Evolutionary conservation across 1,140 invertebrate species (phyloP).

Genomic region (Drosophila carrolli): DNA sequence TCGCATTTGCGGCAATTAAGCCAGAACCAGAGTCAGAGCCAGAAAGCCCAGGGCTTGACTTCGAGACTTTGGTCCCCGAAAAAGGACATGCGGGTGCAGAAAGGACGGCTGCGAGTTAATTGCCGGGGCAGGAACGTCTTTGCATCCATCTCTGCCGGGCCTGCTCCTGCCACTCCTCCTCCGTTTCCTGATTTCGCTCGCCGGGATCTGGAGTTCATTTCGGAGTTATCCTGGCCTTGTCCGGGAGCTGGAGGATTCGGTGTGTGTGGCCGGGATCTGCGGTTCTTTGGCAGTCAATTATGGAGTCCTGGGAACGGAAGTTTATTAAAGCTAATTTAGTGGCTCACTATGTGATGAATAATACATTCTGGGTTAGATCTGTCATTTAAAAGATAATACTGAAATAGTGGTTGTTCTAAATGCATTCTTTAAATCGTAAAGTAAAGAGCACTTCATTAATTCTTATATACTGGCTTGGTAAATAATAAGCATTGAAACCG

Average conservation of each 20-base stretch:
- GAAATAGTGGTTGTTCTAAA: too few species aligned
- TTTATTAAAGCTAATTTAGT: constrained; percentile 5
- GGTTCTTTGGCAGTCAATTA: constrained; percentile 19
- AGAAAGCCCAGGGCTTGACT: constrained; percentile 62
- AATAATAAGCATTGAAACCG: too few species aligned
- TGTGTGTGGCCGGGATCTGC: constrained; percentile 21
- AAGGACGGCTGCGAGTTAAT: constrained; percentile 58
- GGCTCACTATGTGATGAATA: not conserved
- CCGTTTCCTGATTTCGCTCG: not conserved
- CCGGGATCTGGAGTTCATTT: not conserved
- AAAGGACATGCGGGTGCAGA: constrained; percentile 23
- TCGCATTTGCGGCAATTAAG: constrained; percentile 82
- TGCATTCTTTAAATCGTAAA: too few species aligned
- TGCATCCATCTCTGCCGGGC: constrained; percentile 37
- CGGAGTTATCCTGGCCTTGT: not conserved
- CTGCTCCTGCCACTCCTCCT: not conserved
- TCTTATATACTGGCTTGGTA: too few species aligned
- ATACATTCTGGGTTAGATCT: not conserved
- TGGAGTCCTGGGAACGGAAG: not conserved
- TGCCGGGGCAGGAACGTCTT: constrained; percentile 63
- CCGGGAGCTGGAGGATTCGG: constrained; percentile 7
- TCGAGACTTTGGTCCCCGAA: constrained; percentile 47
- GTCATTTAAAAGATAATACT: too few species aligned
- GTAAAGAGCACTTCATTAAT: not conserved
- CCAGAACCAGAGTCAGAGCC: constrained; percentile 43